phyloP scores from a whole-genome alignment of 2,113 vertebrate genomes.

The Strigops habroptila region DNA sequence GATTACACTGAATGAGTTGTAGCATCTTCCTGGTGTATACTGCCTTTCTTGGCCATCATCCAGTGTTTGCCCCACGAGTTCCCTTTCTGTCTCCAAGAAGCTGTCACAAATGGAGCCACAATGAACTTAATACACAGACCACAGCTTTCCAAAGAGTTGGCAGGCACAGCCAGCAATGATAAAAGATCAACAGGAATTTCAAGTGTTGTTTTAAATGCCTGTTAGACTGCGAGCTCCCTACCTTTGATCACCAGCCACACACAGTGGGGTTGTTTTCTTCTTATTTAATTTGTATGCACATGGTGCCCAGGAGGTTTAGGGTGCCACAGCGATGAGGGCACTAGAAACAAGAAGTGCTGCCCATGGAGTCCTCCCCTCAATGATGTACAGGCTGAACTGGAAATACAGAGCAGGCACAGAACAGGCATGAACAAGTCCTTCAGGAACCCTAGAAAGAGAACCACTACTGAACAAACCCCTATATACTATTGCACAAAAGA shows the following conservation, averaged over 20 bases:
- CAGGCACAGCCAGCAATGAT: conserved; percentile 27
- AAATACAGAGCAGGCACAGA: background rate
- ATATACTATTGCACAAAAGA: background rate
- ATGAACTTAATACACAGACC: conserved; percentile 27
- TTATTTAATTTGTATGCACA: background rate
- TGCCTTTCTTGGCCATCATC: conserved; percentile 47
- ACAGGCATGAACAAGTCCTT: background rate
- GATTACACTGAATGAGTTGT: background rate
- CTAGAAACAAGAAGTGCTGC: background rate
- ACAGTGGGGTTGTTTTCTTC: background rate
- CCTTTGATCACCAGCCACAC: conserved; percentile 13
- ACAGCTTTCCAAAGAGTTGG: conserved; percentile 36
- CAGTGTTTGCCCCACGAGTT: conserved; percentile 39
- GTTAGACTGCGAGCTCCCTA: background rate
- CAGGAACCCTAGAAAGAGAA: background rate
- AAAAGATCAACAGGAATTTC: conserved; percentile 46
- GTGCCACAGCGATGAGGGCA: background rate
- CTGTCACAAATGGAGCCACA: conserved; percentile 55
- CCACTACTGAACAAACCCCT: background rate
- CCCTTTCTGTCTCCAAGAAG: conserved; percentile 44
- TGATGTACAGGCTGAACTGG: background rate
- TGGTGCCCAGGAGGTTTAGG: background rate
- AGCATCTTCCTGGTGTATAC: background rate
- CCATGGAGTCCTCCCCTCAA: background rate
- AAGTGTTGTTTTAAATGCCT: conserved; percentile 27